phyloP scores from a whole-genome alignment of 2,797 vertebrate species.

The Oryzias dopingdopingensis region DNA sequence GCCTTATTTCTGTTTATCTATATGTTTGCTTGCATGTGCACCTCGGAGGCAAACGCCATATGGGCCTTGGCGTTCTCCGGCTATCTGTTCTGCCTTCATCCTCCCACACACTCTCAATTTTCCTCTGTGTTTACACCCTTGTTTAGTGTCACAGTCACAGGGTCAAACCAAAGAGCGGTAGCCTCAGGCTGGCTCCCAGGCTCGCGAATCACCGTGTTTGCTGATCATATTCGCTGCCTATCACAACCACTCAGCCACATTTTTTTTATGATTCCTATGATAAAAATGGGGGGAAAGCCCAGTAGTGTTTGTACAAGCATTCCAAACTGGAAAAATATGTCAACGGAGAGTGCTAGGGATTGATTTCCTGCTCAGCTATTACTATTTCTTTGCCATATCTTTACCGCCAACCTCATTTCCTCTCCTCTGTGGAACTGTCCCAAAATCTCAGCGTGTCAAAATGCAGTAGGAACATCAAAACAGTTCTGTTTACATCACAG shows the following conservation, averaged over 20 bases:
- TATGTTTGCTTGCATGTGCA: constrained; percentile 31
- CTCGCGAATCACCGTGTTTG: constrained; percentile 64
- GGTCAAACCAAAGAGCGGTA: constrained; percentile 60
- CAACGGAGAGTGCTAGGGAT: constrained; percentile 42
- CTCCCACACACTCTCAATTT: constrained; percentile 11
- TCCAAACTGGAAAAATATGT: constrained; percentile 58
- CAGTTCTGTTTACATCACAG: constrained; percentile 90
- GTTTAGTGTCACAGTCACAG: constrained; percentile 67
- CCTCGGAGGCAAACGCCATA: constrained; percentile 40
- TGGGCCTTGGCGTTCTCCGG: constrained; percentile 27
- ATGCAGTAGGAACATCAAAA: constrained; percentile 87
- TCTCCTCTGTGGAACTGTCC: constrained; percentile 71
- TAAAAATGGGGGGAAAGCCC: constrained; percentile 59
- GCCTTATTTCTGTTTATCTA: constrained; percentile 29
- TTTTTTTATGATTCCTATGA: constrained; percentile 19
- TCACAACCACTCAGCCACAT: constrained; percentile 23
- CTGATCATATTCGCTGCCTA: constrained; percentile 49
- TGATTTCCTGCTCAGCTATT: no score
- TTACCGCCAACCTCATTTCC: constrained; percentile 7
- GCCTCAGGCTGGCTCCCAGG: constrained; percentile 66
- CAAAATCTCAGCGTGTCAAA: constrained; percentile 80
- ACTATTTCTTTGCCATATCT: no score
- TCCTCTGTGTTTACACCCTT: constrained; percentile 64
- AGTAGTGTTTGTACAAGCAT: constrained; percentile 34
- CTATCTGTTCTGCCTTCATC: constrained; percentile 16